Evolutionary conservation across 1,140 invertebrate species (phyloP).

Genomic region (Spodoptera frugiperda): DNA sequence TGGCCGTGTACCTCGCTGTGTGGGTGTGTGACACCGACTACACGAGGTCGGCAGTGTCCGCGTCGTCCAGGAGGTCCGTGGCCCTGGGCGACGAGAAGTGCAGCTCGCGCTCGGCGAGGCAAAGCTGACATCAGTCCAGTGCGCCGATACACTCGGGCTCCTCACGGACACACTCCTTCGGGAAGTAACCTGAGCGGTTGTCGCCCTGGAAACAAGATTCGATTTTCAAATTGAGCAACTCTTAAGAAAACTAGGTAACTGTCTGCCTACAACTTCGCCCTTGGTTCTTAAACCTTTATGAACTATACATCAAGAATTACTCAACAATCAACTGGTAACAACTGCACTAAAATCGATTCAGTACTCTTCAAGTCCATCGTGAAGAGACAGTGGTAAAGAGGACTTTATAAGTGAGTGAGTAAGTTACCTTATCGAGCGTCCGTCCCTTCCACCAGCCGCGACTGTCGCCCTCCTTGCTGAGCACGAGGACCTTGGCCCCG

Average conservation of each 20-base stretch:
- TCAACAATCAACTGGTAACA: too few relatives aligned
- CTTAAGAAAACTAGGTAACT: not conserved
- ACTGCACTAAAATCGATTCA: too few relatives aligned
- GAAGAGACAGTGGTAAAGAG: too few relatives aligned
- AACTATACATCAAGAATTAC: too few relatives aligned
- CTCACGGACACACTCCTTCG: constrained; percentile 85
- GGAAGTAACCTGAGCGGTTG: constrained; percentile 83
- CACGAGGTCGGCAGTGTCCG: constrained; percentile 45
- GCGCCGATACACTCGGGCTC: constrained; percentile 83
- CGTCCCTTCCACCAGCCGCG: constrained; percentile 85
- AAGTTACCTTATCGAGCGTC: constrained; percentile 77
- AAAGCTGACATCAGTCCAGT: constrained; percentile 83
- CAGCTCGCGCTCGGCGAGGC: constrained; percentile 79
- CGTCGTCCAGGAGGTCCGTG: constrained; percentile 29
- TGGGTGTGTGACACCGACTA: not conserved
- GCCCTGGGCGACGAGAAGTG: constrained; percentile 58
- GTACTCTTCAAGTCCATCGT: too few relatives aligned
- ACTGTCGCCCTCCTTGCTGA: constrained; percentile 84
- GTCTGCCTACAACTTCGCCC: too few relatives aligned
- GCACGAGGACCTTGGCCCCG: constrained; percentile 91
- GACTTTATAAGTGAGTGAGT: too few relatives aligned
- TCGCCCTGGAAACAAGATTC: constrained; percentile 65
- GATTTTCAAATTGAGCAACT: not conserved
- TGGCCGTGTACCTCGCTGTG: not conserved
- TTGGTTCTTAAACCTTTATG: too few relatives aligned